Conservation (phyloP, 2,888 invertebrate species). For the Eurytoma californica region DNA sequence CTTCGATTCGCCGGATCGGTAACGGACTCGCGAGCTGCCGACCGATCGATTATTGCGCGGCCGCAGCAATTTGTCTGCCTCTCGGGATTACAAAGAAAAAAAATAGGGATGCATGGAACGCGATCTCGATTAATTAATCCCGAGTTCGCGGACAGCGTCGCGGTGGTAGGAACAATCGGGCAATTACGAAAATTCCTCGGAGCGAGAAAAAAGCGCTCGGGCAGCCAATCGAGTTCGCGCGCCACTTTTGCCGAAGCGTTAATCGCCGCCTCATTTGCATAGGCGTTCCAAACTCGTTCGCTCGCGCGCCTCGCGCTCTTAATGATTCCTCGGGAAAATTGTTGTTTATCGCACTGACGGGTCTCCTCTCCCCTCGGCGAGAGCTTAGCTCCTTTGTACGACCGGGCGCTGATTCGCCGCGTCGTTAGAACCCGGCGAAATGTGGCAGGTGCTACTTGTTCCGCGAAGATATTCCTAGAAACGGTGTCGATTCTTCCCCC, state of each 20-base stretch:
- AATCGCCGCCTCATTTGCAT: conserved; percentile 55
- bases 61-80: conserved; percentile 38
- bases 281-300: conserved; percentile 52
- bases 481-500: no score
- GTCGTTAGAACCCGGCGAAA: not conserved
- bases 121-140: no score
- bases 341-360: conserved; percentile 48
- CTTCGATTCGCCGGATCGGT: conserved; percentile 13
- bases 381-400: no score
- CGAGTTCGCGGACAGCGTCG: not conserved
- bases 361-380: not conserved
- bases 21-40: conserved; percentile 15
- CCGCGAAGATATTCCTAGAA: no score
- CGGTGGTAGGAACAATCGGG: not conserved
- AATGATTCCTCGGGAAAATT: conserved; percentile 55
- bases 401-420: conserved; percentile 9
- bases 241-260: conserved; percentile 24
- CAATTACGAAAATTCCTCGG: conserved; percentile 3
- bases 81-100: not conserved
- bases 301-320: conserved; percentile 47
- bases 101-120: no score
- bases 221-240: not conserved
- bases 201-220: conserved; percentile 14
- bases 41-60: conserved; percentile 3
- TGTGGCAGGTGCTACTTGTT: no score